Conservation (phyloP, 1,140 invertebrate species). For the Heliconius himera region DNA sequence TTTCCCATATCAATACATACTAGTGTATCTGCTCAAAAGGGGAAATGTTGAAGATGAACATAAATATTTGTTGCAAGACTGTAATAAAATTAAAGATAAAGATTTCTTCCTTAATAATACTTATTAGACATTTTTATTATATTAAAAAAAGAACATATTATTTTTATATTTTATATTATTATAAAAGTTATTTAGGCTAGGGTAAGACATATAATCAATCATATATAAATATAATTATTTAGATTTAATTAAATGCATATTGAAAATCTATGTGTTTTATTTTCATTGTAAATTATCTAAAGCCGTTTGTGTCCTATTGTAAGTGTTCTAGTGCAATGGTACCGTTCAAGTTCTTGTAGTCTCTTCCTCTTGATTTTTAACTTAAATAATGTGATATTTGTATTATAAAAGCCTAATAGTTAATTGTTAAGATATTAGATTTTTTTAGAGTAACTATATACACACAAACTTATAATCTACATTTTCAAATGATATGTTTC, state of each 20-base stretch:
- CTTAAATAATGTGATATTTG: not conserved
- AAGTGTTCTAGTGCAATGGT: conserved; percentile 4
- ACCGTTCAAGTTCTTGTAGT: not conserved
- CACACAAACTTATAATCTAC: too few species aligned
- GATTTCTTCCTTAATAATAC: conserved; percentile 70
- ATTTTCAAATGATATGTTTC: too few species aligned
- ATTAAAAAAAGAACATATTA: conserved; percentile 1
- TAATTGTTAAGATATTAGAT: too few species aligned
- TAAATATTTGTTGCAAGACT: conserved; percentile 74
- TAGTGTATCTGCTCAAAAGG: conserved; percentile 68
- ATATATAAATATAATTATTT: conserved; percentile 14
- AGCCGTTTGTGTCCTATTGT: not conserved
- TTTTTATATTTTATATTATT: conserved; percentile 4
- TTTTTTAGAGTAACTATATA: too few species aligned
- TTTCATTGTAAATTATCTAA: not conserved
- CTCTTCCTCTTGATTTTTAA: conserved; percentile 18
- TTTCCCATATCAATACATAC: conserved; percentile 74
- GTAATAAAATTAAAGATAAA: conserved; percentile 61
- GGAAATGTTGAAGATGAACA: conserved; percentile 70
- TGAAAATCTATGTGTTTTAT: not conserved
- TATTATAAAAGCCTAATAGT: too few species aligned
- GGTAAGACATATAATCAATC: conserved; percentile 21
- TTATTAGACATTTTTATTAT: conserved; percentile 48
- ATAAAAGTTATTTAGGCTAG: conserved; percentile 15
- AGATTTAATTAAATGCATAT: conserved; percentile 3